A percentile compares a stretch with the other conserved stretches of the same genome.
Conservation (phyloP, 1,140 invertebrate species). For the Drosophila truncata region DNA sequence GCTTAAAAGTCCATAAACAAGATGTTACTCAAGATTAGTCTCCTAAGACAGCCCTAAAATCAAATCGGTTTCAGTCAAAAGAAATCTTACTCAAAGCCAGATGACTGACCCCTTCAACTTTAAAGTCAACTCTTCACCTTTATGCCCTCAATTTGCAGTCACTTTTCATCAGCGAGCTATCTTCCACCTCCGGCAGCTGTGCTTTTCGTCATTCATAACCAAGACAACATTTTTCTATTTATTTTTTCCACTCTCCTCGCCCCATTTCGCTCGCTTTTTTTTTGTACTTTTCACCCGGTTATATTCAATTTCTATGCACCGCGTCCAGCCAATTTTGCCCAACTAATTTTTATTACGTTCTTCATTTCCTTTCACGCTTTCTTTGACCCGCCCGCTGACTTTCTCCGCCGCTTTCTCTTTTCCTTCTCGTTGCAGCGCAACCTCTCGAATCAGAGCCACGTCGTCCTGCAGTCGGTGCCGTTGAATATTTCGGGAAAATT, state of each 20-base stretch:
- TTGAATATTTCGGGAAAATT: conserved; percentile 89
- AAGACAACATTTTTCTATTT: conserved; percentile 40
- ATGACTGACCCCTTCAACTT: conserved; percentile 33
- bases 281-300: conserved; percentile 40
- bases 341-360: conserved; percentile 72
- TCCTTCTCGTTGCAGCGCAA: conserved; percentile 83
- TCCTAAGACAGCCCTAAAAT: not conserved
- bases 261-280: conserved; percentile 1
- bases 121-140: conserved; percentile 65
- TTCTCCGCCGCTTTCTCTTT: conserved; percentile 24
- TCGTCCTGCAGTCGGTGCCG: conserved; percentile 87
- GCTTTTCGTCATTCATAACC: conserved; percentile 52
- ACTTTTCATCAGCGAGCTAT: conserved; percentile 47
- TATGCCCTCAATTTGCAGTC: conserved; percentile 56
- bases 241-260: not conserved
- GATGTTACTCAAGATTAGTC: not conserved
- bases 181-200: conserved; percentile 27
- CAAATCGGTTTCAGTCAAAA: conserved; percentile 54
- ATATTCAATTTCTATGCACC: conserved; percentile 78
- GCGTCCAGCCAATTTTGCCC: conserved; percentile 65
- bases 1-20: not conserved
- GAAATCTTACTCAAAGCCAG: conserved; percentile 48
- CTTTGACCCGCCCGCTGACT: conserved; percentile 32
- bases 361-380: conserved; percentile 40
- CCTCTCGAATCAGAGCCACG: conserved; percentile 88